These are phyloP conservation scores for Junonia oenone DNA, from an alignment of 2,888 invertebrate genomes.

Conservation along the genomic window DNA sequence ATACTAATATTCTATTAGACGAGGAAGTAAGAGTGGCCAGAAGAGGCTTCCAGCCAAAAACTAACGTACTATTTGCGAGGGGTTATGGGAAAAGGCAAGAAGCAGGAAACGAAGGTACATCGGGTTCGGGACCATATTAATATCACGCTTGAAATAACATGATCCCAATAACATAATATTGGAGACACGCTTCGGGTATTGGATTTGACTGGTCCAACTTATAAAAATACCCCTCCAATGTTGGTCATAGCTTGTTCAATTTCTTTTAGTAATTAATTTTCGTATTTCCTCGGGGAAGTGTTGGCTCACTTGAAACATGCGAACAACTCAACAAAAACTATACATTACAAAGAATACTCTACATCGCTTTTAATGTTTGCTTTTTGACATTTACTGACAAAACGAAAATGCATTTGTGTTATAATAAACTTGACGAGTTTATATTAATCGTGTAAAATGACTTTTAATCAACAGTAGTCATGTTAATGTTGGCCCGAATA, in stretches of 20 bases:
- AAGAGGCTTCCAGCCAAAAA: conserved; percentile 52
- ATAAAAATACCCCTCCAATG: not conserved
- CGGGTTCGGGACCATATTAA: not conserved
- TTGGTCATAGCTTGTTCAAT: not conserved
- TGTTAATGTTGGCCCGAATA: too few relatives aligned
- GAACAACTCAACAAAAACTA: conserved; percentile 19
- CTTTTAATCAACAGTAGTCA: not conserved
- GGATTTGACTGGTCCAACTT: not conserved
- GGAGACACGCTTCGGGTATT: conserved; percentile 1
- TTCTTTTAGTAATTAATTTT: conserved; percentile 12
- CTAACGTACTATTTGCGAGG: conserved; percentile 56
- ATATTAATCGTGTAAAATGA: not conserved
- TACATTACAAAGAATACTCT: conserved; percentile 17
- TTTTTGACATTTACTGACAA: not conserved
- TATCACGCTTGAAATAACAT: conserved; percentile 10
- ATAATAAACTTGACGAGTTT: not conserved
- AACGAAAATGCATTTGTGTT: not conserved
- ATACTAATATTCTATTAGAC: conserved; percentile 5
- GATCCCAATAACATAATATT: conserved; percentile 8
- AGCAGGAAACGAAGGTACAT: conserved; percentile 21
- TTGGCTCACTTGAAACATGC: conserved; percentile 18
- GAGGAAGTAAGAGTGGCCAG: conserved; percentile 54
- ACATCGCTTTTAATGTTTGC: conserved; percentile 10
- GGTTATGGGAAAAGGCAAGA: conserved; percentile 49
- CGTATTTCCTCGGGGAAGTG: conserved; percentile 27